A percentile compares a stretch with the other conserved stretches of the same genome.
These are phyloP conservation scores for Cyphomyrus discorhynchus DNA, from an alignment of 2,113 vertebrate genomes.

Conservation along the genomic window DNA sequence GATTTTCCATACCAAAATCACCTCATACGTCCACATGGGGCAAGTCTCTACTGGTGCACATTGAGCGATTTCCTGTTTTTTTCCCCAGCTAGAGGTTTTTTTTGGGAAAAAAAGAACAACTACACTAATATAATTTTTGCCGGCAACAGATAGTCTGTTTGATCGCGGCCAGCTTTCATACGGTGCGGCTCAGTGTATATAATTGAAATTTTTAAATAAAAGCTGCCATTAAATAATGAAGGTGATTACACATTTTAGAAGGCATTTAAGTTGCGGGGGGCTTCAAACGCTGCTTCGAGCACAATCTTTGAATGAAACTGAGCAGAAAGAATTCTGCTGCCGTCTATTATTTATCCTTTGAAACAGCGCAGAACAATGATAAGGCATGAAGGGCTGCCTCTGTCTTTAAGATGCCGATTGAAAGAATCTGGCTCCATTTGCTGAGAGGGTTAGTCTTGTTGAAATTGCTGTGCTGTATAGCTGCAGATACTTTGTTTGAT, in stretches of 20 bases:
- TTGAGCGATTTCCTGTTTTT: slow-evolving; percentile 50
- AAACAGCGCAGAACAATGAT: slow-evolving; percentile 44
- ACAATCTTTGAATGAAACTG: slow-evolving; percentile 62
- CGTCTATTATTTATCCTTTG: slow-evolving; percentile 65
- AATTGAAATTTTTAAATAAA: slow-evolving; percentile 56
- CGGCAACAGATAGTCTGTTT: slow-evolving; percentile 61
- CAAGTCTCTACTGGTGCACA: slow-evolving; percentile 59
- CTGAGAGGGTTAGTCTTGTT: not conserved
- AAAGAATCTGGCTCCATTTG: not conserved
- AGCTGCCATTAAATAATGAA: slow-evolving; percentile 20
- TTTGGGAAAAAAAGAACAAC: slow-evolving; percentile 40
- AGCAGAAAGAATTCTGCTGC: slow-evolving; percentile 59
- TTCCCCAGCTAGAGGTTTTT: slow-evolving; percentile 46
- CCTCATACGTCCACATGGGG: slow-evolving; percentile 43
- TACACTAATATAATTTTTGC: slow-evolving; percentile 64
- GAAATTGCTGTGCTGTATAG: not conserved
- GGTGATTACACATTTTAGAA: slow-evolving; percentile 56
- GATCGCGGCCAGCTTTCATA: slow-evolving; percentile 64
- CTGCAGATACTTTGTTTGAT: not conserved
- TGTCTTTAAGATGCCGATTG: not conserved
- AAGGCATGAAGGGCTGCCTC: slow-evolving; percentile 26
- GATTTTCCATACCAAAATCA: slow-evolving; percentile 51
- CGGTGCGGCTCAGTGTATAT: slow-evolving; percentile 57
- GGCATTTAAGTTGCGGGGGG: not conserved
- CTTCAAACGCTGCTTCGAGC: slow-evolving; percentile 56